Evolutionary conservation across 2,113 vertebrate species (phyloP).

Genomic region (Excalfactoria chinensis): DNA sequence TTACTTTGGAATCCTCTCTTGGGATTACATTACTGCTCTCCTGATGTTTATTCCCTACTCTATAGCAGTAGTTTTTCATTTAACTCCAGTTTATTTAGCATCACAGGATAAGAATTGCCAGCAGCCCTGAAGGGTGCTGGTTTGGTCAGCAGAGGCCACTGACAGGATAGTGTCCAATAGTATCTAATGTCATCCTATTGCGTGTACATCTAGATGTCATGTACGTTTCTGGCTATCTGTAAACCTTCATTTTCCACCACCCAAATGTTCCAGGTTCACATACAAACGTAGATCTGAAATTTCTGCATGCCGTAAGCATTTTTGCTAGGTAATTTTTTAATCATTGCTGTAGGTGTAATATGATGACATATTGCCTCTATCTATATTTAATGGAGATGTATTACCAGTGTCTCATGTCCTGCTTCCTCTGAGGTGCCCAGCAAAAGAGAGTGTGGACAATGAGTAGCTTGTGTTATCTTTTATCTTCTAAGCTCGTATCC

Average conservation of each 20-base stretch:
- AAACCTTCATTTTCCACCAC: background rate
- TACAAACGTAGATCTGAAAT: background rate
- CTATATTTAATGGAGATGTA: no score
- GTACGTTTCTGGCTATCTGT: rapidly evolving
- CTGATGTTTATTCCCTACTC: background rate
- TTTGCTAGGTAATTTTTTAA: background rate
- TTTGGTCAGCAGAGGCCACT: background rate
- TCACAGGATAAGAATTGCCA: background rate
- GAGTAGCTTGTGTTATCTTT: background rate
- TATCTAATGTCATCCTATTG: background rate
- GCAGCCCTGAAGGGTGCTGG: background rate
- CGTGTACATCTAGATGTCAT: background rate
- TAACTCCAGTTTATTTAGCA: background rate
- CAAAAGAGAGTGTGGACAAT: no score
- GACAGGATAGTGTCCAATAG: rapidly evolving
- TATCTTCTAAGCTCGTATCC: background rate
- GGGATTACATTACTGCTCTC: background rate
- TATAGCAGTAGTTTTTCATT: background rate
- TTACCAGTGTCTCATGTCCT: background rate
- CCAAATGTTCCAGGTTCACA: background rate
- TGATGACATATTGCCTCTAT: background rate
- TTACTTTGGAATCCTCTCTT: background rate
- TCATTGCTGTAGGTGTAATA: no score
- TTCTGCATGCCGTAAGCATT: background rate
- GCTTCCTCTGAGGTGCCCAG: background rate